Base-by-base conservation (phyloP, 2,797 vertebrate species). In the Anas acuta region DNA sequence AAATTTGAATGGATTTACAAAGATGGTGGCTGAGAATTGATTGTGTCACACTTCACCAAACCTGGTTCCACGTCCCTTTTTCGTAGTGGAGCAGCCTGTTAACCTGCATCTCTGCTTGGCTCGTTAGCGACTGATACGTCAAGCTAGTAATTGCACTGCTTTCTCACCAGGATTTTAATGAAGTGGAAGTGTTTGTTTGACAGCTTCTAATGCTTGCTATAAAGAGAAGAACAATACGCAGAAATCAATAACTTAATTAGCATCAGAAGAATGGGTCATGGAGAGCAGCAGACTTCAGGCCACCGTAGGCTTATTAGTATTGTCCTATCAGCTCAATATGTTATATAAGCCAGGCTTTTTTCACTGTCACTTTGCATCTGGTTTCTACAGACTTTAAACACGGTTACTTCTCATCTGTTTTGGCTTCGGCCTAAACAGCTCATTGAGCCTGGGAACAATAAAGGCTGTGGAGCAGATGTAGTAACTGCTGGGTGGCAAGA, bases 301-400 rank as follows among this genome's bases (percentile, higher is more conserved):
- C 94, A 93, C 15, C 0, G 5, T 81, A 77, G 57, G 88, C 77
- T 91, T 94, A 94, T 97, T 93, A 60, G 83, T 90, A 81, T 93
- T 95, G 94, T 87, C 83, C 93, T 88, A 53, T 92, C 90, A 87
- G 85, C 92, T 95, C 89, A 0, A 95, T 97, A 88, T n/a, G 22
- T 97, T 96, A 96, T 39, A 37, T 96, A 97, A 97, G 82, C 82
- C 62, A 53, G 56, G 64, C n/a, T 60, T 86, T 90, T 96, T 97
- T 92, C 76, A 78, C 61, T 84, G 64, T 79, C 89, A 57, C 39
- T 96, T 96, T 91, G 90, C 49, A 62, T 94, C 81, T 93, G 62
- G 49, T 90, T 96, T 89, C 77, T 84, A 35, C 41, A 85, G 82
- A 84, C 88, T 94, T 88, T 51, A 89, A 93, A 73, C 74, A 79